A percentile compares a stretch with the other conserved stretches of the same genome.
Conservation (phyloP, 2,113 vertebrate species). For the Alectura lathami region DNA sequence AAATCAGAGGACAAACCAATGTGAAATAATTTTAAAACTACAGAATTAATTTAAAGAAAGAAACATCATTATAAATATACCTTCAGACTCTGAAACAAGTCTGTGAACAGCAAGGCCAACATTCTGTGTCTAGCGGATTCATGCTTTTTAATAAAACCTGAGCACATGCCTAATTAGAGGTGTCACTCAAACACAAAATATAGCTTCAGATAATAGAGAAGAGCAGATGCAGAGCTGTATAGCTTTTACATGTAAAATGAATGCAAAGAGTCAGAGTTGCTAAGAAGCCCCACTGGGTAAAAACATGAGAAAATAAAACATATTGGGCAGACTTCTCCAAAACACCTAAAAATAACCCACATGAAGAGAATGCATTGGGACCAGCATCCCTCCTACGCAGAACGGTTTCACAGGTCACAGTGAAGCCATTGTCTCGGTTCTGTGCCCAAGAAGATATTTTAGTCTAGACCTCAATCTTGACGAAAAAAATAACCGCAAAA, state of each 20-base stretch:
- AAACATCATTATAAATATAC: neutral
- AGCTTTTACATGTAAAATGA: neutral
- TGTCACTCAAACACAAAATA: conserved; percentile 7
- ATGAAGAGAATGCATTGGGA: neutral
- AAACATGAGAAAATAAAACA: neutral
- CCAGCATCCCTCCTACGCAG: neutral
- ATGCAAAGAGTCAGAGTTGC: neutral
- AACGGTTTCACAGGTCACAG: neutral
- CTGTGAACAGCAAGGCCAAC: neutral
- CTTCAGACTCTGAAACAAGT: neutral
- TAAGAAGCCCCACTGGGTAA: neutral
- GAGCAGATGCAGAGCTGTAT: neutral
- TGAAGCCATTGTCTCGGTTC: neutral
- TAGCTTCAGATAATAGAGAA: neutral
- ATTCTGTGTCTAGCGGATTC: neutral
- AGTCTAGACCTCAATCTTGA: neutral
- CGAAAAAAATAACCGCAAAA: neutral
- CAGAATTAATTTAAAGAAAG: neutral
- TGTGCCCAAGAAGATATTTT: neutral
- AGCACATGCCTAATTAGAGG: neutral
- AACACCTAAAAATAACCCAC: neutral
- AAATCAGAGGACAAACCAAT: neutral
- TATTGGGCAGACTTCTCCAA: neutral
- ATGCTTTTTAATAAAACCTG: neutral
- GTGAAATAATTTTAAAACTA: neutral